A percentile compares a stretch with the other conserved stretches of the same genome.
Conservation (phyloP, 2,113 vertebrate species). For the Sterrhoptilus dennistouni region DNA sequence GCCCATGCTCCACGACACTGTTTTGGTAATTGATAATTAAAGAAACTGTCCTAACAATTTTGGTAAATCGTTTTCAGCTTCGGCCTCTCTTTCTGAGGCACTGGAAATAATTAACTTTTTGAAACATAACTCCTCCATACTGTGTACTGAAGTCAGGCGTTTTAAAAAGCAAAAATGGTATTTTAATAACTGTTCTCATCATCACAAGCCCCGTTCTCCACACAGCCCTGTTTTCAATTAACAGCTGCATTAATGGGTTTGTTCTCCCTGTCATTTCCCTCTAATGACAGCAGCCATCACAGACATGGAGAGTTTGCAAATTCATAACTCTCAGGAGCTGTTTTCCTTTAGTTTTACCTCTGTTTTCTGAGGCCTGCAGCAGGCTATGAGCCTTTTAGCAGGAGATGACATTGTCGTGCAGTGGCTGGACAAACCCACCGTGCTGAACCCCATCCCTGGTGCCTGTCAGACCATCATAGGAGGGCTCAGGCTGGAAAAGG, state of each 20-base stretch:
- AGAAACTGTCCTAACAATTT: neutral
- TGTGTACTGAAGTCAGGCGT: neutral
- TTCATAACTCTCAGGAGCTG: fast-evolving
- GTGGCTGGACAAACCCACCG: neutral
- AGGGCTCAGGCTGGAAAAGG: neutral
- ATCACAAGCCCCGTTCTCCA: neutral
- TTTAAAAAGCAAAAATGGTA: neutral
- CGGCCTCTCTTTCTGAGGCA: neutral
- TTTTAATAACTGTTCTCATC: neutral
- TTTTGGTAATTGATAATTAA: neutral
- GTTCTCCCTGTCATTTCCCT: neutral
- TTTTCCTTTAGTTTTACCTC: neutral
- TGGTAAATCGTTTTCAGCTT: neutral
- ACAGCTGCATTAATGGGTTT: neutral
- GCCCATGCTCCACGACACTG: fast-evolving
- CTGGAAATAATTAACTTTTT: neutral
- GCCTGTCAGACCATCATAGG: neutral
- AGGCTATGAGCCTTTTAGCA: fast-evolving
- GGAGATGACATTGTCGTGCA: neutral
- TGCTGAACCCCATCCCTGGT: neutral
- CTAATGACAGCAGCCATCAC: neutral
- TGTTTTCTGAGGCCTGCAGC: neutral
- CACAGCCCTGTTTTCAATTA: neutral
- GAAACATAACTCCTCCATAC: neutral
- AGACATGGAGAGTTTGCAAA: neutral